These are phyloP conservation scores for Cheilosia pagana DNA, from an alignment of 2,888 invertebrate genomes.

Conservation along the genomic window DNA sequence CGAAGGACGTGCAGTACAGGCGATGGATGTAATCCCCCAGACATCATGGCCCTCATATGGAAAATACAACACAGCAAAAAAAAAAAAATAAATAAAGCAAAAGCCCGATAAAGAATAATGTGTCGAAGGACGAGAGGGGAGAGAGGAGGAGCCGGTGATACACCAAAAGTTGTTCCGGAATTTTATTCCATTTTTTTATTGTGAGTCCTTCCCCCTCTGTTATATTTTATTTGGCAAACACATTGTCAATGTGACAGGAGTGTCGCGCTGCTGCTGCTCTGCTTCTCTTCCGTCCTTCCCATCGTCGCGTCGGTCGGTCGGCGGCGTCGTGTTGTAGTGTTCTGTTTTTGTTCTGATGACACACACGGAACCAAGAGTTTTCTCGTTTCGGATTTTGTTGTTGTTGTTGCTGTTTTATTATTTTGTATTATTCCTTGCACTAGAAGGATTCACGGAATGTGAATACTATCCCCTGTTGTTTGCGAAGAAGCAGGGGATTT, in stretches of 20 bases:
- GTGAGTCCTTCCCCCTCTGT: conserved; percentile 23
- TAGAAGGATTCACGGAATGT: conserved; percentile 34
- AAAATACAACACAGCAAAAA: conserved; percentile 45
- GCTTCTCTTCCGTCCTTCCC: conserved; percentile 9
- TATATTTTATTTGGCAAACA: conserved; percentile 73
- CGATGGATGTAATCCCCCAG: conserved; percentile 66
- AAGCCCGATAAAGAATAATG: conserved; percentile 51
- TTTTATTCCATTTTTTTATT: conserved; percentile 44
- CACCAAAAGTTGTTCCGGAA: conserved; percentile 65
- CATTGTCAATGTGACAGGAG: conserved; percentile 74
- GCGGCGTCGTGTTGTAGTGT: neutral
- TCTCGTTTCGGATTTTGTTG: conserved; percentile 36
- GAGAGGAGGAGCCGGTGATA: conserved; percentile 4
- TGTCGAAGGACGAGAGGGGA: neutral
- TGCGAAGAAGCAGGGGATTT: neutral
- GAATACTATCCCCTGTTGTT: conserved; percentile 18
- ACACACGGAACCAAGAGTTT: conserved; percentile 33
- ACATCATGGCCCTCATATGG: conserved; percentile 61
- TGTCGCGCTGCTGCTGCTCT: conserved; percentile 43
- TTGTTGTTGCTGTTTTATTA: conserved; percentile 2
- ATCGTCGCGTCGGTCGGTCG: neutral
- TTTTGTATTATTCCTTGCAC: conserved; percentile 32
- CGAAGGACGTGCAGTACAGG: conserved; percentile 5
- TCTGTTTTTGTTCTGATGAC: conserved; percentile 12
- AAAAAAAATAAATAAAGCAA: conserved; percentile 12